Evolutionary conservation across 2,113 vertebrate genomes (phyloP).

Genomic region (Odontophorus gujanensis): DNA sequence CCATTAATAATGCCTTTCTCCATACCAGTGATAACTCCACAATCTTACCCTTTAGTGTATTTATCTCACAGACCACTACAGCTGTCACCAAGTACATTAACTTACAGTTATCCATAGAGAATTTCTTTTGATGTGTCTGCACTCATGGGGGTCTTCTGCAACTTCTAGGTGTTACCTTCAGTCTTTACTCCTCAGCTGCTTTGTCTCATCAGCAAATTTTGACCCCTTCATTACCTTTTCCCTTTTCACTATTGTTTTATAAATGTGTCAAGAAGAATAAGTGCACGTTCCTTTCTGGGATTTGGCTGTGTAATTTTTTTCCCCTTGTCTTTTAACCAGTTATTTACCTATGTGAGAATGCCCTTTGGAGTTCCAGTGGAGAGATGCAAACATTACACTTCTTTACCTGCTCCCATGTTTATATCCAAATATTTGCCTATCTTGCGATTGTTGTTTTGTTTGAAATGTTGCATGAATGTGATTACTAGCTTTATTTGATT

Average conservation of each 20-base stretch:
- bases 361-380: not conserved
- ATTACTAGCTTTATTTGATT: constrained; percentile 13
- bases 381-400: not conserved
- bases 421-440: not conserved
- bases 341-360: not conserved
- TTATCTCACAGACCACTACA: not conserved
- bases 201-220: not conserved
- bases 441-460: not conserved
- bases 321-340: not conserved
- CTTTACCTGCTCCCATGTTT: not conserved
- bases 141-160: not conserved
- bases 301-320: not conserved
- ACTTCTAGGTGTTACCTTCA: not conserved
- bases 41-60: not conserved
- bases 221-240: not conserved
- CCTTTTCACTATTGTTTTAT: not conserved
- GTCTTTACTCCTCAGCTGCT: not conserved
- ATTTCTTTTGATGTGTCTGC: not conserved
- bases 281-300: not conserved
- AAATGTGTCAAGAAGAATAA: not conserved
- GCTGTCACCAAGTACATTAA: not conserved
- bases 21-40: not conserved
- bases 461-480: not conserved
- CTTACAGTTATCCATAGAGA: not conserved
- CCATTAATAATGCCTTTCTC: not conserved